A percentile compares a stretch with the other conserved stretches of the same genome.
phyloP scores from a whole-genome alignment of 2,113 vertebrate species.

The Lipotes vexillifer region DNA sequence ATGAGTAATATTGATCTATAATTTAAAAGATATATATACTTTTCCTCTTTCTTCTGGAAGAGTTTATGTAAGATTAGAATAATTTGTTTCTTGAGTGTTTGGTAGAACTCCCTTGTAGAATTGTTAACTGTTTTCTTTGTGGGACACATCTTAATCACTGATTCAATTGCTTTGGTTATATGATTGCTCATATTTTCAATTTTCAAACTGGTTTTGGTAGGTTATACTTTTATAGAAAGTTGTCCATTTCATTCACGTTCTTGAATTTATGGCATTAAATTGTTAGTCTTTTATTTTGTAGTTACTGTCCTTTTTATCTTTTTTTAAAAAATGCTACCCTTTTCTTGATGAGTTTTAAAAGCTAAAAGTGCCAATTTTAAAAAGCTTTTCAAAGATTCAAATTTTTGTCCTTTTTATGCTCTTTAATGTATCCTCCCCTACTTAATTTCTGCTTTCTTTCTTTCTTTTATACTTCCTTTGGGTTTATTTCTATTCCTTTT shows the following conservation, averaged over 20 bases:
- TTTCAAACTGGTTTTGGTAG: conserved; percentile 3
- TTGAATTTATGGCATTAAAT: conserved; percentile 14
- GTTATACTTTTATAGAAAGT: not conserved
- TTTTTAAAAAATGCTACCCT: not conserved
- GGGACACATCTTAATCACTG: not conserved
- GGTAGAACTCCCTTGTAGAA: conserved; percentile 10
- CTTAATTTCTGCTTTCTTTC: conserved; percentile 27
- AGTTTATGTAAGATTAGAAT: conserved; percentile 8
- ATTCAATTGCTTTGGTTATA: not conserved
- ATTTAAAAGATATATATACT: not conserved
- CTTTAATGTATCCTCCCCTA: not conserved
- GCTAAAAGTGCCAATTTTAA: not conserved
- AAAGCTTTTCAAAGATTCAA: not conserved
- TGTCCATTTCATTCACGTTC: not conserved
- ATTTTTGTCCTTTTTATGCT: not conserved
- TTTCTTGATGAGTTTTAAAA: not conserved
- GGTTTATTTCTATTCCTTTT: not conserved
- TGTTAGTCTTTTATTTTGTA: conserved; percentile 16
- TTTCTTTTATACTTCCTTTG: not conserved
- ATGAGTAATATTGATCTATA: not conserved
- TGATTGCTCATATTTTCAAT: not conserved
- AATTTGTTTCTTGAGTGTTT: not conserved
- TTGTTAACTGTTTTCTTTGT: conserved; percentile 19
- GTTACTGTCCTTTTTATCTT: not conserved
- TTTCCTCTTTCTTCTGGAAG: not conserved